These are phyloP conservation scores for Cirrhinus molitorella DNA, from an alignment of 2,797 vertebrate species.

Conservation along the genomic window DNA sequence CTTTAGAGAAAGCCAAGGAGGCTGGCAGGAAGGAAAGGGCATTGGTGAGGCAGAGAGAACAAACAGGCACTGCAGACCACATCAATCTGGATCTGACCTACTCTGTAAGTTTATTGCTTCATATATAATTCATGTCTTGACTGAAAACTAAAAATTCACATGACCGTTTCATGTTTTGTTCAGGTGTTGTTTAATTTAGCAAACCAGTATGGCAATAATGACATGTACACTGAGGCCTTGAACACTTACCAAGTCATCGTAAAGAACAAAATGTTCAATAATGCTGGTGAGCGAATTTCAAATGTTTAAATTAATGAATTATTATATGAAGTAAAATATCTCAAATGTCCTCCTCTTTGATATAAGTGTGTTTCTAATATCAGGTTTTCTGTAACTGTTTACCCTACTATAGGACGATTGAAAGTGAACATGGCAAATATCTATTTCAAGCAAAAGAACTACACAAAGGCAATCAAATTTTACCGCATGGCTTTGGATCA, in stretches of 20 bases:
- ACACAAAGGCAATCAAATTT: slow-evolving; percentile 95
- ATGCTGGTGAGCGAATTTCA: slow-evolving; percentile 82
- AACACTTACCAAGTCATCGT: slow-evolving; percentile 96
- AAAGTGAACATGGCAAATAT: slow-evolving; percentile 99
- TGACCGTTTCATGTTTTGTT: slow-evolving; percentile 42
- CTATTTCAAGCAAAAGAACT: slow-evolving; percentile 95
- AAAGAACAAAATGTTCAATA: slow-evolving; percentile 97
- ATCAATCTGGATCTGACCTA: slow-evolving; percentile 94
- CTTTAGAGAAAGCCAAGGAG: slow-evolving; percentile 97
- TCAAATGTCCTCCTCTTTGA: background rate
- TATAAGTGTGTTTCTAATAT: background rate
- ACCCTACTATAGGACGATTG: slow-evolving; percentile 81
- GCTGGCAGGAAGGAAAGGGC: slow-evolving; percentile 92
- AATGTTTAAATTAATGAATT: background rate
- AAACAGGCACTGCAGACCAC: slow-evolving; percentile 84
- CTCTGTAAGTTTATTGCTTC: slow-evolving; percentile 82
- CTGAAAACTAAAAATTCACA: background rate
- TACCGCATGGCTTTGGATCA: slow-evolving; percentile 98
- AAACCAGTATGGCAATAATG: slow-evolving; percentile 93
- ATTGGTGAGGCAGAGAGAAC: slow-evolving; percentile 90
- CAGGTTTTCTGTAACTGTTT: background rate
- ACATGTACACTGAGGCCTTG: slow-evolving; percentile 95
- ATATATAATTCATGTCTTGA: background rate
- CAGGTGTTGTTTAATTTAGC: slow-evolving; percentile 97
- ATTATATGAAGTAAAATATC: no score